Evolutionary conservation across 1,140 invertebrate genomes (phyloP).

Genomic region (Formica exsecta): DNA sequence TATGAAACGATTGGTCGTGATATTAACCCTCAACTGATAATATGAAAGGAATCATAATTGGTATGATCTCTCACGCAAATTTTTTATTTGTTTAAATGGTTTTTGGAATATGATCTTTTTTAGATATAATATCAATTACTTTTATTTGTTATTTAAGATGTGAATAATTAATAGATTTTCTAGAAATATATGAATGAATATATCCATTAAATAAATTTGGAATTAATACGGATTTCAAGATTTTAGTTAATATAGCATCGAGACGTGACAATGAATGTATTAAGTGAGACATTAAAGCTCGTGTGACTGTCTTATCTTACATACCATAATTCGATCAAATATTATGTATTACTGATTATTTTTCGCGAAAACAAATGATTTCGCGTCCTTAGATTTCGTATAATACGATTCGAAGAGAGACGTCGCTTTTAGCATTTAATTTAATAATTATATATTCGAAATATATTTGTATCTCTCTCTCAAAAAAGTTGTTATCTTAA

Average conservation of each 20-base stretch:
- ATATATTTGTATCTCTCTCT: neutral
- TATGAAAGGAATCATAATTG: constrained; percentile 3
- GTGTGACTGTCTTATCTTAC: neutral
- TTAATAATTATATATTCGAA: neutral
- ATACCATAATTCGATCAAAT: neutral
- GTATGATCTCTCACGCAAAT: neutral
- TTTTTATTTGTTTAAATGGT: neutral
- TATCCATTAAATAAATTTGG: neutral
- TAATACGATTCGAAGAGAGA: neutral
- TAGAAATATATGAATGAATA: neutral
- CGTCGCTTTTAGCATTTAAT: neutral
- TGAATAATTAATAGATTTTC: neutral
- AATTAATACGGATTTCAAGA: neutral
- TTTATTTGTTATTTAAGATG: neutral
- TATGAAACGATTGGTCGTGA: neutral
- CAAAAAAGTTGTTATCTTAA: neutral
- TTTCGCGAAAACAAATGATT: neutral
- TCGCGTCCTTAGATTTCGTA: neutral
- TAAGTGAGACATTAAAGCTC: neutral
- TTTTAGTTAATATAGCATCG: neutral
- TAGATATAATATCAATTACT: neutral
- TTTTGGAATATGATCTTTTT: neutral
- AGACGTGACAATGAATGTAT: neutral
- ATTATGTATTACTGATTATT: neutral
- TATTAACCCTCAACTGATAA: neutral